Evolutionary conservation across 2,797 vertebrate species (phyloP), one percentile per base, ranked within the genome.

Genomic region (Lutjanus argentimaculatus): DNA sequence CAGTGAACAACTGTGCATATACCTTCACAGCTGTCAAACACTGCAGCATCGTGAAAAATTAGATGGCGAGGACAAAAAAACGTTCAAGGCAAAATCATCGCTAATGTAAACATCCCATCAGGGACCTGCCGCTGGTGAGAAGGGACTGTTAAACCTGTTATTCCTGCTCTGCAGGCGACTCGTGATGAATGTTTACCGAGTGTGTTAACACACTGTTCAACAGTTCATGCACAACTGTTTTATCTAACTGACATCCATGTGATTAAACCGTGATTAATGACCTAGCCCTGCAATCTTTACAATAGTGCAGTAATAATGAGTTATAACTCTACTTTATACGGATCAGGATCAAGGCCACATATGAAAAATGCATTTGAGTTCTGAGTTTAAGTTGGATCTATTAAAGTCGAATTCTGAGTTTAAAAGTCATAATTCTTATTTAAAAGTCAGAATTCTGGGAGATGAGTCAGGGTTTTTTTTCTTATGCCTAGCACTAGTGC

Each of bases 71-170:
- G 25, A 25, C 25, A 25, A 25, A 25, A 25, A 25, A 25, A 25
- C 25, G 3, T 25, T 25, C 25, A 25, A 25, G 25, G 25, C 25
- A 25, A 25, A 25, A 25, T 25, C 25, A 25, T 25, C 3, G 25
- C 25, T 25, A 25, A 25, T 25, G 25, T 25, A 17, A 61, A 12
- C 14, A 16, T 42, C 17, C 6, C 5, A 59, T 17, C 9, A 52
- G n/a, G 2, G 3, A 21, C 46, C 21, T 16, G 17, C 9, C 3
- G 25, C 52, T n/a, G n/a, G 11, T 30, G 17, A 9, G 4, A 7
- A 16, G 8, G 6, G 4, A 25, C 11, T 58, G 17, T 56, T 57
- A 57, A 83, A 80, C 77, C 70, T 67, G 77, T 19, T 70, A 8
- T 12, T 77, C 80, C 46, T 57, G 68, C 45, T 1, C 46, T 21